These are phyloP conservation scores for Octodonta nipae DNA, from an alignment of 2,888 invertebrate genomes.

Conservation along the genomic window DNA sequence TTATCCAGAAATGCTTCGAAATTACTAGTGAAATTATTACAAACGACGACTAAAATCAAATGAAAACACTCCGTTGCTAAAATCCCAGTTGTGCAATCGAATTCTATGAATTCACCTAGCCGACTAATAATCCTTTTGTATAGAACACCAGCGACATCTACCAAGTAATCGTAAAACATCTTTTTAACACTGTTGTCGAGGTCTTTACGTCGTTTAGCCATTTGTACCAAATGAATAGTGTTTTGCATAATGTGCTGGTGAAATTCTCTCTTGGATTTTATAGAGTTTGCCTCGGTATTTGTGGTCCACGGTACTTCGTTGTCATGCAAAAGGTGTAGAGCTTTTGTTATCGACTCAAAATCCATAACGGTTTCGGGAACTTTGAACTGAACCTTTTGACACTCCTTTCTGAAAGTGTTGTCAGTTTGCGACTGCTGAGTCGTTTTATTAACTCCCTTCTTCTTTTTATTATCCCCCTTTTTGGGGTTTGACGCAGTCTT, in stretches of 20 bases:
- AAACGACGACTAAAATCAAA: constrained; percentile 32
- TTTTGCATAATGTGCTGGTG: constrained; percentile 44
- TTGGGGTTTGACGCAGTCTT: constrained; percentile 39
- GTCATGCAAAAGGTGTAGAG: constrained; percentile 36
- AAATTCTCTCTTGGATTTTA: constrained; percentile 43
- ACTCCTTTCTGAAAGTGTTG: constrained; percentile 16
- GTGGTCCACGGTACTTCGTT: constrained; percentile 42
- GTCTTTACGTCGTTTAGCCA: constrained; percentile 30
- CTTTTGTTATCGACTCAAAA: constrained; percentile 34
- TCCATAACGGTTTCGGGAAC: constrained; percentile 36
- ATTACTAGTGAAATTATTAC: constrained; percentile 28
- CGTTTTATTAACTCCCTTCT: constrained; percentile 30
- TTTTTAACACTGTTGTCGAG: constrained; percentile 25
- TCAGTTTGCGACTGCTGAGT: constrained; percentile 25
- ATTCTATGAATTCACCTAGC: constrained; percentile 42
- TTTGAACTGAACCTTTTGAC: constrained; percentile 25
- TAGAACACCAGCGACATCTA: constrained; percentile 31
- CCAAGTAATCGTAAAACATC: constrained; percentile 26
- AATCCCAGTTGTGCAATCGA: constrained; percentile 43
- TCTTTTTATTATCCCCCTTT: constrained; percentile 34
- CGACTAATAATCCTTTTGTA: constrained; percentile 37
- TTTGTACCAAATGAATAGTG: constrained; percentile 33
- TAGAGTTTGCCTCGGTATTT: constrained; percentile 36
- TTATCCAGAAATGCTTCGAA: constrained; percentile 33
- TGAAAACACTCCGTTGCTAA: constrained; percentile 48